phyloP scores from a whole-genome alignment of 1,140 invertebrate genomes.

The Eupeodes corollae region DNA sequence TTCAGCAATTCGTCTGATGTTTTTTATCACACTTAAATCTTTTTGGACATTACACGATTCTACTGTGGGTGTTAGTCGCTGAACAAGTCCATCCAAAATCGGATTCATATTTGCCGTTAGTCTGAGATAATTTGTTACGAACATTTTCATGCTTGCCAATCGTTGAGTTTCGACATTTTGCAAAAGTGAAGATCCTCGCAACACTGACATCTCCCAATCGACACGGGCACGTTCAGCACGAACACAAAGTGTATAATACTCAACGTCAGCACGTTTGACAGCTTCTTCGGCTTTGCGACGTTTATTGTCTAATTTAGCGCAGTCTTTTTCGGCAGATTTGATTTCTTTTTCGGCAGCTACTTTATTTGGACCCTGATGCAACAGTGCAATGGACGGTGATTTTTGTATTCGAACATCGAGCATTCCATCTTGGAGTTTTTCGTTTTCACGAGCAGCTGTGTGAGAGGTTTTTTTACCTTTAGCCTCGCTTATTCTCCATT shows the following conservation, averaged over 20 bases:
- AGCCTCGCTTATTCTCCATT: slow-evolving; percentile 72
- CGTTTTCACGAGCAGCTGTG: slow-evolving; percentile 70
- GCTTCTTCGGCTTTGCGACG: slow-evolving; percentile 81
- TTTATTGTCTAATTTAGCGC: slow-evolving; percentile 70
- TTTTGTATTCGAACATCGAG: slow-evolving; percentile 41
- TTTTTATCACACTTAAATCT: slow-evolving; percentile 33
- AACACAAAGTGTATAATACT: slow-evolving; percentile 85
- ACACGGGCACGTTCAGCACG: slow-evolving; percentile 76
- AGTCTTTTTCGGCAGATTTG: slow-evolving; percentile 41
- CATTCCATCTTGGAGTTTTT: slow-evolving; percentile 69
- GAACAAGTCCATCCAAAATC: slow-evolving; percentile 44
- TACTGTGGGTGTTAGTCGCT: slow-evolving; percentile 23
- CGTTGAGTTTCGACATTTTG: slow-evolving; percentile 84
- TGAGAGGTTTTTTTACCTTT: slow-evolving; percentile 82
- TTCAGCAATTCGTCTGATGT: slow-evolving; percentile 36
- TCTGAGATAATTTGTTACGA: slow-evolving; percentile 65
- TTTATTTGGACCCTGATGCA: slow-evolving; percentile 34
- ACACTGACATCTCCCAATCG: slow-evolving; percentile 83
- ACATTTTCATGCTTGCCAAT: slow-evolving; percentile 66
- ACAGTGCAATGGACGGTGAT: slow-evolving; percentile 39
- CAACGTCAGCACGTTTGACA: slow-evolving; percentile 79
- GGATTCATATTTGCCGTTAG: slow-evolving; percentile 66
- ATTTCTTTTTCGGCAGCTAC: slow-evolving; percentile 33
- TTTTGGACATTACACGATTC: slow-evolving; percentile 34
- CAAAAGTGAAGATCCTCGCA: slow-evolving; percentile 63